A percentile compares a stretch with the other conserved stretches of the same genome.
phyloP scores from a whole-genome alignment of 2,113 vertebrate genomes.

The Tamias sibiricus region DNA sequence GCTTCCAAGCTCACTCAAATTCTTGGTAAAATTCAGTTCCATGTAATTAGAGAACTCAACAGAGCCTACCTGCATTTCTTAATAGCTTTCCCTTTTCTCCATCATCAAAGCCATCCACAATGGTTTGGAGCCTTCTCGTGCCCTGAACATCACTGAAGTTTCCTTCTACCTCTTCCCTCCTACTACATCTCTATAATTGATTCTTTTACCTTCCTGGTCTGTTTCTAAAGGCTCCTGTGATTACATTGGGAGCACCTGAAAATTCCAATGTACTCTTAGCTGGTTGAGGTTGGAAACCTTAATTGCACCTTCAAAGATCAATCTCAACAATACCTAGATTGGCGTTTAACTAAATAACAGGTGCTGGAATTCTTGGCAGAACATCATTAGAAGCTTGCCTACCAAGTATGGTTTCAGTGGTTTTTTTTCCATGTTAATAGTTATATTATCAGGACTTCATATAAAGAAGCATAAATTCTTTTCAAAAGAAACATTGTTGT shows the following conservation, averaged over 20 bases:
- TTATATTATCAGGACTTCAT: neutral
- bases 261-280: neutral
- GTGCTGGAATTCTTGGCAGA: neutral
- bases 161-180: neutral
- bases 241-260: neutral
- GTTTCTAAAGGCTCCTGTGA: neutral
- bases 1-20: neutral
- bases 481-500: neutral
- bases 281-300: neutral
- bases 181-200: neutral
- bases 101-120: neutral
- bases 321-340: neutral
- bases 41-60: neutral
- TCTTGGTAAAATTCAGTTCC: neutral
- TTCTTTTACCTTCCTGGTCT: neutral
- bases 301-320: neutral
- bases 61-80: neutral
- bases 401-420: neutral
- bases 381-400: neutral
- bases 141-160: neutral
- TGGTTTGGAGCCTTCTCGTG: neutral
- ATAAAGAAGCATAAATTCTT: neutral
- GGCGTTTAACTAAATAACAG: constrained; percentile 10
- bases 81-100: neutral
- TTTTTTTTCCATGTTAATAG: neutral